Evolutionary conservation across 2,113 vertebrate species (phyloP).

Genomic region (Cichladusa arquata): DNA sequence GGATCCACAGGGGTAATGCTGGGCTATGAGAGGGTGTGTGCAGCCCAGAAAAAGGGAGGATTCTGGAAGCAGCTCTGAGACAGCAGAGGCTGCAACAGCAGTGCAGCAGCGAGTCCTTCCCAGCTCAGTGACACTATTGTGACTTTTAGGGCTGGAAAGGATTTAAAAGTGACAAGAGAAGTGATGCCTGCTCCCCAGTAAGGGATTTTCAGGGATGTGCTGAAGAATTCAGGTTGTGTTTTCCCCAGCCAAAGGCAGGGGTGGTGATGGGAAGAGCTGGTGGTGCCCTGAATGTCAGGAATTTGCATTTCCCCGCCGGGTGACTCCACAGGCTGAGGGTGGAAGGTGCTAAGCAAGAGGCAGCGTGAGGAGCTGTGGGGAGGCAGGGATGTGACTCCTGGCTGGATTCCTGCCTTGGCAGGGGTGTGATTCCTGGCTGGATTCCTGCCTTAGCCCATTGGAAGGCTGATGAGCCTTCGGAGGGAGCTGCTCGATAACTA

Average conservation of each 20-base stretch:
- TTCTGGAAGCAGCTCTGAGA: too few species aligned
- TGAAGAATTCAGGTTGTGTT: neutral
- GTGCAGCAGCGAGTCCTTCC: neutral
- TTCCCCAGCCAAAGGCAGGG: neutral
- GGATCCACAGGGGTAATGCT: fast-evolving
- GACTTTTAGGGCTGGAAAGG: neutral
- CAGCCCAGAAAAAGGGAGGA: neutral
- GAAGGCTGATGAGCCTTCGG: neutral
- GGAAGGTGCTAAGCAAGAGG: neutral
- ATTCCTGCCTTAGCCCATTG: neutral
- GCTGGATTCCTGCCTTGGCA: neutral
- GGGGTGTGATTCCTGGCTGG: fast-evolving
- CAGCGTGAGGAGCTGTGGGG: neutral
- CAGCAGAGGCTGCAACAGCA: neutral
- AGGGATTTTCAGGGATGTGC: neutral
- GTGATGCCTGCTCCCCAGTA: neutral
- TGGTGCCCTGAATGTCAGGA: neutral
- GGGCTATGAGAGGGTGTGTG: neutral
- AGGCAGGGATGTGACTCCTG: neutral
- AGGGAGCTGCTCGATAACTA: neutral
- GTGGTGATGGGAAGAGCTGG: neutral
- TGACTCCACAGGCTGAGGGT: neutral
- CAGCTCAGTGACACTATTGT: neutral
- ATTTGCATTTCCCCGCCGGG: neutral
- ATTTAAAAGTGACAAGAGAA: neutral